Base-by-base conservation (phyloP, 2,797 vertebrate species). In the Sebastes steindachneri region DNA sequence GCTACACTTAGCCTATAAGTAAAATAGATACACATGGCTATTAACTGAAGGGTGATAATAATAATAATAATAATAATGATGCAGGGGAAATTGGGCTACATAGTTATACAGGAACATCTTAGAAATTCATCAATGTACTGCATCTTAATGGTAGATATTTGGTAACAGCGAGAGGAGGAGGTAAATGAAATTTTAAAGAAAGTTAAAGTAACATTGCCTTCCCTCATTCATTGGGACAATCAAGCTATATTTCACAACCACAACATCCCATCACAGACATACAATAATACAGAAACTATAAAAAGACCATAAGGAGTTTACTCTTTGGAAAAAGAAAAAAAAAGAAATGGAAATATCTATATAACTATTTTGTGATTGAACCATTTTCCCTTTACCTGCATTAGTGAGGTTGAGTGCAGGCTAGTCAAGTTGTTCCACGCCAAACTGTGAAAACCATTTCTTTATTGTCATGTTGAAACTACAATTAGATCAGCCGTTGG, bases 21-120 rank as follows among this genome's bases (percentile, higher is more conserved):
- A 89, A 94, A 92, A 92, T 86, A 94, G 88, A 94, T 92, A 68
- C 88, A 93, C 93, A 93, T 89, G 89, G 92, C 85, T 93, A 91
- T 92, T 93, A 91, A 87, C 90, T 88, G 85, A 83, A 80, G 85
- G 71, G 77, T 89, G 88, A 89, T 90, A 82, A 86, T 93, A 88
- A 92, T 93, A 23, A 23, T 23, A n/a, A n/a, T n/a, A 88, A 92
- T 81, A 88, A 93, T 88, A 82, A 92, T 87, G 81, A 91, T 89
- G 89, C 77, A 80, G 64, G 86, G 91, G 89, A 94, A 94, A 89
- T 90, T 92, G 90, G 67, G 77, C 75, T 45, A 77, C 88, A 88
- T 93, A 94, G 95, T 93, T 94, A 93, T 88, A 90, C 80, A 86
- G 80, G 82, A 91, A 82, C 90, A 88, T 91, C 83, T 92, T 85